Conservation (phyloP, 2,797 vertebrate species). For the Aldrovandia affinis region DNA sequence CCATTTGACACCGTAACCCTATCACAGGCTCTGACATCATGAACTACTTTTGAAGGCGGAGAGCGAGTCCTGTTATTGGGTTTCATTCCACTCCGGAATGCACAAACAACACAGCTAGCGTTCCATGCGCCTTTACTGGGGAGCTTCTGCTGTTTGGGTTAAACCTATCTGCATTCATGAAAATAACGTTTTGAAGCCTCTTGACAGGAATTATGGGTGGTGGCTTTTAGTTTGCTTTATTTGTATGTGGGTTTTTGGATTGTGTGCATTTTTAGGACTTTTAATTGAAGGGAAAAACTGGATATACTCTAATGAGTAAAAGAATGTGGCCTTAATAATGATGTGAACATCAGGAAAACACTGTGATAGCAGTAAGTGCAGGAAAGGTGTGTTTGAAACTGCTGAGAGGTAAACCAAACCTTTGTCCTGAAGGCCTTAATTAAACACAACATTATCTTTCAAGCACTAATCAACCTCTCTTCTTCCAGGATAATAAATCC, state of each 20-base stretch:
- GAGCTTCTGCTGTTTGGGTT: background rate
- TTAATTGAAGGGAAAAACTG: background rate
- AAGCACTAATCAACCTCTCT: background rate
- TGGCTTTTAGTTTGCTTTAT: no score
- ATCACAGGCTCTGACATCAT: constrained; percentile 66
- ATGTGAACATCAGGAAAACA: constrained; percentile 18
- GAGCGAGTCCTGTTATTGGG: constrained; percentile 57
- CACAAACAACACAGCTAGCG: constrained; percentile 55
- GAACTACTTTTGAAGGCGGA: constrained; percentile 56
- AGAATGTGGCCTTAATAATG: background rate
- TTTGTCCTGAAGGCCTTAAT: constrained; percentile 37
- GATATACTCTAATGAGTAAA: background rate
- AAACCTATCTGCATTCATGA: constrained; percentile 35
- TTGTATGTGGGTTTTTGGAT: no score
- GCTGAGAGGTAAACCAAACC: constrained; percentile 24
- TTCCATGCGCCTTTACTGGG: constrained; percentile 31
- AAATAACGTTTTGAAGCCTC: background rate
- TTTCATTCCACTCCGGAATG: constrained; percentile 61
- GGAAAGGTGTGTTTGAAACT: constrained; percentile 8
- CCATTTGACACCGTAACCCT: constrained; percentile 59
- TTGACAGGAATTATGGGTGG: no score
- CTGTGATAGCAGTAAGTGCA: background rate
- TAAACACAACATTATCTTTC: constrained; percentile 26
- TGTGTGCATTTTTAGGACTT: no score
- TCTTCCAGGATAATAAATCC: background rate